A percentile compares a stretch with the other conserved stretches of the same genome.
Conservation (phyloP, 2,797 vertebrate species). For the Scyliorhinus canicula region DNA sequence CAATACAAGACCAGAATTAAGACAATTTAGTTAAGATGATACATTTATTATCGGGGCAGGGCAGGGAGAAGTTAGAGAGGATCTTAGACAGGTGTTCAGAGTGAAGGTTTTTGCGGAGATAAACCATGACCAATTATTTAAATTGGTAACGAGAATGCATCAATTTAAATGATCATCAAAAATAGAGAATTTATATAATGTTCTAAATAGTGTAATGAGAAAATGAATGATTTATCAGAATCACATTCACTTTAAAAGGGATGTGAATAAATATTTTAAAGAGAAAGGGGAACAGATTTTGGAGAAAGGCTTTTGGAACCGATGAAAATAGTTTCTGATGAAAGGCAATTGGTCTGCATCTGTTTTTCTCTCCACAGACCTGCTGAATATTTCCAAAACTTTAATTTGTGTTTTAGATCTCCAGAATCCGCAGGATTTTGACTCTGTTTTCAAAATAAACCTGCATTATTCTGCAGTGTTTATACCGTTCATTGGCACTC, state of each 20-base stretch:
- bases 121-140: background rate
- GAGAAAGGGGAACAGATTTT: background rate
- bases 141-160: background rate
- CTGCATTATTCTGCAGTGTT: background rate
- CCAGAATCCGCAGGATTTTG: too few relatives aligned
- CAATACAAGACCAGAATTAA: background rate
- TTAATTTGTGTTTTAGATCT: too few relatives aligned
- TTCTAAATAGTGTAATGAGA: background rate
- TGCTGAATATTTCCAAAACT: too few relatives aligned
- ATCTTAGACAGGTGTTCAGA: background rate
- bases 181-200: background rate
- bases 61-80: background rate
- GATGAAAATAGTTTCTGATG: background rate
- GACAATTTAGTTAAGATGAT: background rate
- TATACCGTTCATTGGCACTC: background rate
- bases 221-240: background rate
- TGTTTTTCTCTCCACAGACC: too few relatives aligned
- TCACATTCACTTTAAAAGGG: background rate
- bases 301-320: background rate
- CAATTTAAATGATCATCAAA: background rate
- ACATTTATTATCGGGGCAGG: background rate
- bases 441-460: background rate
- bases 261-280: background rate
- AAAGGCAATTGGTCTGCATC: too few relatives aligned
- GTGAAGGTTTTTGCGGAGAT: background rate